A percentile compares a stretch with the other conserved stretches of the same genome.
Conservation (phyloP, 1,140 invertebrate genomes). For the Diuraphis noxia region DNA sequence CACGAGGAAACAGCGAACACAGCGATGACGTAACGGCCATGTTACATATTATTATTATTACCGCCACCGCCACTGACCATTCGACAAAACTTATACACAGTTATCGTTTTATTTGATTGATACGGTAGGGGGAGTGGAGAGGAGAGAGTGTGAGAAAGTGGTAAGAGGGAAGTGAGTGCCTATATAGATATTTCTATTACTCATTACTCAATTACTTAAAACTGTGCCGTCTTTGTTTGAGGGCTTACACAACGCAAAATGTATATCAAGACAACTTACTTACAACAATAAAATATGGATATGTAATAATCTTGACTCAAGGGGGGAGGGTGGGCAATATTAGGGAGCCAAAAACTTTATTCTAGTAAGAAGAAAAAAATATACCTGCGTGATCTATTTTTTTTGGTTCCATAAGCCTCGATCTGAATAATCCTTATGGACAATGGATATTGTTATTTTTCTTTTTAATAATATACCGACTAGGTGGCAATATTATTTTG, state of each 20-base stretch:
- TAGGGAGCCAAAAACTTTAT: not conserved
- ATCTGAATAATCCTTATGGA: not conserved
- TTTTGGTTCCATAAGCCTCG: not conserved
- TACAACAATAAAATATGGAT: not conserved
- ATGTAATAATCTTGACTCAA: not conserved
- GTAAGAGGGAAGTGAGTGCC: not conserved
- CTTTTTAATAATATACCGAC: not conserved
- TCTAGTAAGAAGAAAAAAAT: not conserved
- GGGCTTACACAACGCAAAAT: not conserved
- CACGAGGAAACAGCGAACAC: not conserved
- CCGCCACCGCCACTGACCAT: not conserved
- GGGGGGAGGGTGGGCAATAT: not conserved
- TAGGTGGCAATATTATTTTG: not conserved
- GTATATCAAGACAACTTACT: not conserved
- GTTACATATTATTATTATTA: constrained; percentile 19
- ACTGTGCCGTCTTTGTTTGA: not conserved
- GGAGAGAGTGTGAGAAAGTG: not conserved
- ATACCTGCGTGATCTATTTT: not conserved
- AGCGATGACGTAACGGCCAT: not conserved
- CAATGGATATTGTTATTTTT: not conserved
- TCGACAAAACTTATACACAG: not conserved
- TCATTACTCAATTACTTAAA: too few relatives aligned
- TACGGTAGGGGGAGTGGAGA: not conserved
- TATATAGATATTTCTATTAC: not conserved
- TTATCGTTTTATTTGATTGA: not conserved